These are phyloP conservation scores for Protonibea diacanthus DNA, from an alignment of 2,797 vertebrate genomes.

Conservation along the genomic window DNA sequence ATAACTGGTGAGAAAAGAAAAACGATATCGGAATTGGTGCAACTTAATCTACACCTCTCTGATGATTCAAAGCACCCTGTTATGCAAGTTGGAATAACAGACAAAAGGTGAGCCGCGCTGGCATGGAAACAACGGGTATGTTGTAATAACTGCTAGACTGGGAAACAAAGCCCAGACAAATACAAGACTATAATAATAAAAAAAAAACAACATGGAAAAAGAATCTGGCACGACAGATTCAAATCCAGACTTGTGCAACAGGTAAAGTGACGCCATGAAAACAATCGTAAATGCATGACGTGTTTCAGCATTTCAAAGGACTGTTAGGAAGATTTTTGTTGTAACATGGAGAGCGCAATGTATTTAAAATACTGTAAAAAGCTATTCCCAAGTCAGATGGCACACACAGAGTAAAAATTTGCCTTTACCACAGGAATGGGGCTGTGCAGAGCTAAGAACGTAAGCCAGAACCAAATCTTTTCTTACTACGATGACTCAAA, in stretches of 20 bases:
- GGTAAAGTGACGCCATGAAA: slow-evolving; percentile 1
- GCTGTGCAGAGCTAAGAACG: slow-evolving; percentile 31
- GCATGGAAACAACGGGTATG: background rate
- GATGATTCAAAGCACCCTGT: background rate
- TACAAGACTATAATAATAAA: background rate
- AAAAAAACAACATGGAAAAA: background rate
- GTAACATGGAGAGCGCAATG: background rate
- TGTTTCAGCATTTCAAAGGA: background rate
- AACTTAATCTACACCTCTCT: background rate
- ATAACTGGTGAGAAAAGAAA: background rate
- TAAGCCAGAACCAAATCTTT: slow-evolving; percentile 26
- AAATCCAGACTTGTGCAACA: background rate
- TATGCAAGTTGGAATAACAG: background rate
- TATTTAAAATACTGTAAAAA: background rate
- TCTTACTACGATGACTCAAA: background rate
- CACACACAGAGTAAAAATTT: slow-evolving; percentile 14
- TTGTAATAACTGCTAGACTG: background rate
- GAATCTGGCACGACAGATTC: background rate
- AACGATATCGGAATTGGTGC: background rate
- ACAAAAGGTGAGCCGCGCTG: background rate
- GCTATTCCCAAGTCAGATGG: background rate
- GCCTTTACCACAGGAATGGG: slow-evolving; percentile 65
- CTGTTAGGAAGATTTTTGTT: background rate
- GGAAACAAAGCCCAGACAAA: background rate
- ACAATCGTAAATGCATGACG: background rate